Evolutionary conservation across 23 tunicate genomes (phyloP).

Genomic region (Halocynthia aurantium): DNA sequence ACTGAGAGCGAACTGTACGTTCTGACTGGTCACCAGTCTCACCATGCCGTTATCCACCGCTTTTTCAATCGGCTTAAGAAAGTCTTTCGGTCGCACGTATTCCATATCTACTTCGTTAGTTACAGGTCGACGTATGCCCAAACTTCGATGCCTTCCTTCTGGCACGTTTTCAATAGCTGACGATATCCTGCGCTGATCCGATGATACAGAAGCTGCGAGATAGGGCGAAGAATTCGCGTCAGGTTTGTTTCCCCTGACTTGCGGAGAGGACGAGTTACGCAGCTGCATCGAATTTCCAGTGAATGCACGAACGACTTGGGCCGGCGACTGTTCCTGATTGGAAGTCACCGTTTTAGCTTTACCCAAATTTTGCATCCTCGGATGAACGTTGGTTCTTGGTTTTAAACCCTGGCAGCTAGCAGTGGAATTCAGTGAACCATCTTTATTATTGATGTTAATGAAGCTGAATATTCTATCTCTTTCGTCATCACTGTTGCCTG

Average conservation of each 20-base stretch:
- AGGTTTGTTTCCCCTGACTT: too few relatives aligned
- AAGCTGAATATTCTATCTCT: background rate
- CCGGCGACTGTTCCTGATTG: too few relatives aligned
- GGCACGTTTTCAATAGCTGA: slow-evolving; percentile 7
- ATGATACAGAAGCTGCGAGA: background rate
- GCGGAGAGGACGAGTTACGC: too few relatives aligned
- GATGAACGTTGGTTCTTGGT: too few relatives aligned
- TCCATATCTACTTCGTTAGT: background rate
- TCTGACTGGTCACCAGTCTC: slow-evolving; percentile 24
- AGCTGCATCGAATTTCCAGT: too few relatives aligned
- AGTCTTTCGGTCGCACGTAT: slow-evolving; percentile 20
- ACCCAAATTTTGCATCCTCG: too few relatives aligned
- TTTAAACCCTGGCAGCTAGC: too few relatives aligned
- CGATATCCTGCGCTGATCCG: slow-evolving; percentile 2
- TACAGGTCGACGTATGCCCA: slow-evolving; percentile 4
- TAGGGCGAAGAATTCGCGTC: too few relatives aligned
- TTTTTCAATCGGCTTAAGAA: slow-evolving; percentile 24
- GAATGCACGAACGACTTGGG: too few relatives aligned
- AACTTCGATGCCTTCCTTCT: slow-evolving; percentile 10
- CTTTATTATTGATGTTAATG: too few relatives aligned
- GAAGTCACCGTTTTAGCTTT: too few relatives aligned
- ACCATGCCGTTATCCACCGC: slow-evolving; percentile 30
- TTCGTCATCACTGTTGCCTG: background rate
- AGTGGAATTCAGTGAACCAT: too few relatives aligned
- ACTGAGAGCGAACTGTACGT: slow-evolving; percentile 20